Percentiles rank a stretch among this genome's conserved stretches.
These are phyloP conservation scores for Drosophila asahinai DNA, from an alignment of 1,140 invertebrate genomes.

Conservation along the genomic window DNA sequence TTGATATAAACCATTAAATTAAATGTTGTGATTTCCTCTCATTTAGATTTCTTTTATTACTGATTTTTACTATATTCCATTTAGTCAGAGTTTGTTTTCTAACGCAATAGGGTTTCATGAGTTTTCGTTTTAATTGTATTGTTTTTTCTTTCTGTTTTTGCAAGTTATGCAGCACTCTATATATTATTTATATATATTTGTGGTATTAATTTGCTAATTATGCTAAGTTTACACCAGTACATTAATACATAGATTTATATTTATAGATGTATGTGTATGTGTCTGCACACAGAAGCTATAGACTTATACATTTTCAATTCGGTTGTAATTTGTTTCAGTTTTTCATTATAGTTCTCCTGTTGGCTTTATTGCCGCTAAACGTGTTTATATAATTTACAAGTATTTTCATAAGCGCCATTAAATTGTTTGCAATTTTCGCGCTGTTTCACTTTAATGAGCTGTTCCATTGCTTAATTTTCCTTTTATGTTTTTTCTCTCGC, in stretches of 20 bases:
- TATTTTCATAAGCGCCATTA: conserved; percentile 62
- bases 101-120: conserved; percentile 66
- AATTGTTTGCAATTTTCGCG: conserved; percentile 69
- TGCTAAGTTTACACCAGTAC: conserved; percentile 72
- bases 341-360: conserved; percentile 11
- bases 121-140: conserved; percentile 59
- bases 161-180: conserved; percentile 70
- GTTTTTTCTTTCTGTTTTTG: conserved; percentile 18
- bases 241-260: conserved; percentile 55
- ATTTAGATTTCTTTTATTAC: conserved; percentile 48
- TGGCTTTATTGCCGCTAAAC: conserved; percentile 34
- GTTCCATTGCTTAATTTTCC: conserved; percentile 41
- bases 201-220: conserved; percentile 61
- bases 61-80: conserved; percentile 45
- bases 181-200: conserved; percentile 61
- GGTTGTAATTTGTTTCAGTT: conserved; percentile 48
- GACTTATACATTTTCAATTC: conserved; percentile 65
- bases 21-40: conserved; percentile 26
- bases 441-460: conserved; percentile 71
- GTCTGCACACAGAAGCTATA: conserved; percentile 66
- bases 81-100: conserved; percentile 58
- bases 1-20: conserved; percentile 37
- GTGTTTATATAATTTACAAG: conserved; percentile 70
- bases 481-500: conserved; percentile 21
- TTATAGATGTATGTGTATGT: conserved; percentile 32